Conservation (phyloP, 1,140 invertebrate genomes). For the Thereuonema tuberculata region DNA sequence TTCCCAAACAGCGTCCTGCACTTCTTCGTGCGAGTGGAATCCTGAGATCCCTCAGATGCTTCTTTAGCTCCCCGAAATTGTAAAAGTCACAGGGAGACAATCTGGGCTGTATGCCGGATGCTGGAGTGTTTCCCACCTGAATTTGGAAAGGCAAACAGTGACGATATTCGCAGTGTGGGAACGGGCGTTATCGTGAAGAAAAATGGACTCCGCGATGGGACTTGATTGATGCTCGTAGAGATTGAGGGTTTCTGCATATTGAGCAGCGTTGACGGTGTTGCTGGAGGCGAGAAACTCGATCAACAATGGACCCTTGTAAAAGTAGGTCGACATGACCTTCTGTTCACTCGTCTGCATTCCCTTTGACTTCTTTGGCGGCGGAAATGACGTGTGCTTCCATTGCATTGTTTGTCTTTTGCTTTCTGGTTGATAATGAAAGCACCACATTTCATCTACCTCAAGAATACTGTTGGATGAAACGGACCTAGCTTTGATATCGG, state of each 20-base stretch:
- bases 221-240: not conserved
- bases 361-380: conserved; percentile 2
- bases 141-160: not conserved
- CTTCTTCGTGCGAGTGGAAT: too few species aligned
- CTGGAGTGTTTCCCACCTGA: not conserved
- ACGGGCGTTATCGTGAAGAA: not conserved
- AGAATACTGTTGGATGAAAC: not conserved
- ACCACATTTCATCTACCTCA: conserved; percentile 1
- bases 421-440: conserved; percentile 2
- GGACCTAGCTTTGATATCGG: conserved; percentile 7
- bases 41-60: too few species aligned
- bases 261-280: not conserved
- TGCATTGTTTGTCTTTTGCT: not conserved
- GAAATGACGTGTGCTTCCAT: conserved; percentile 9
- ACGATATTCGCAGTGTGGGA: not conserved
- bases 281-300: not conserved
- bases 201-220: not conserved
- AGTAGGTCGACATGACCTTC: not conserved
- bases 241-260: not conserved
- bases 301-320: not conserved
- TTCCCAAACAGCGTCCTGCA: not conserved
- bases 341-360: not conserved
- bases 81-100: not conserved
- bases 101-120: not conserved
- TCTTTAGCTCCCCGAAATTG: not conserved